phyloP scores from a whole-genome alignment of 2,888 invertebrate species.

The Drosophila koepferae region DNA sequence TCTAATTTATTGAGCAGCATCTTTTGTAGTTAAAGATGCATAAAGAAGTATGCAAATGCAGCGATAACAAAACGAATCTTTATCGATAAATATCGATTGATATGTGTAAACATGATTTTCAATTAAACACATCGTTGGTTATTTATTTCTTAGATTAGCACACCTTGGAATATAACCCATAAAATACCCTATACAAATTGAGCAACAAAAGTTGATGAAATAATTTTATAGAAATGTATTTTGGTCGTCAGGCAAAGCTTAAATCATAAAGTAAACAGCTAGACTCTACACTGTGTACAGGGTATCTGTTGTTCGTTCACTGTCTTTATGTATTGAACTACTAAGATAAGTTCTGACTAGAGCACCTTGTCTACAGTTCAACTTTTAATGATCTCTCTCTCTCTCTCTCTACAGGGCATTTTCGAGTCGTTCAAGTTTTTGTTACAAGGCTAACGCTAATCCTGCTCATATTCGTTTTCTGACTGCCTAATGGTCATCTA shows the following conservation, averaged over 20 bases:
- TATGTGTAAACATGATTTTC: too few species aligned
- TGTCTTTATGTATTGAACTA: background rate
- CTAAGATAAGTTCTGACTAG: background rate
- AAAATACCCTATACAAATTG: too few species aligned
- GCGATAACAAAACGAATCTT: background rate
- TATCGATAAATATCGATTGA: slow-evolving; percentile 2
- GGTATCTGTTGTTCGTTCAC: background rate
- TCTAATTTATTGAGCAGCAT: background rate
- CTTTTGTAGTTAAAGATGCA: background rate
- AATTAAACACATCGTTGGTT: too few species aligned
- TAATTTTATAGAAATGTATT: too few species aligned
- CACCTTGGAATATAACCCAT: too few species aligned
- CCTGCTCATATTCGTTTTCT: too few species aligned
- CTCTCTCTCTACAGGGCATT: background rate
- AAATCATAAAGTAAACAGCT: background rate
- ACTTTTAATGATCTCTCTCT: background rate
- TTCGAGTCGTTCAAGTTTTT: background rate
- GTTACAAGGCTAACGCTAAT: too few species aligned
- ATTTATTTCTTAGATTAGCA: too few species aligned
- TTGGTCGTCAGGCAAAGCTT: background rate
- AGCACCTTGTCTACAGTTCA: too few species aligned
- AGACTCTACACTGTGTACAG: background rate
- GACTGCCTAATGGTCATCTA: too few species aligned
- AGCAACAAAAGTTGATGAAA: too few species aligned
- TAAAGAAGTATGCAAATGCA: background rate